phyloP scores from a whole-genome alignment of 2,888 invertebrate species.

The Nipponacmea schrenckii region DNA sequence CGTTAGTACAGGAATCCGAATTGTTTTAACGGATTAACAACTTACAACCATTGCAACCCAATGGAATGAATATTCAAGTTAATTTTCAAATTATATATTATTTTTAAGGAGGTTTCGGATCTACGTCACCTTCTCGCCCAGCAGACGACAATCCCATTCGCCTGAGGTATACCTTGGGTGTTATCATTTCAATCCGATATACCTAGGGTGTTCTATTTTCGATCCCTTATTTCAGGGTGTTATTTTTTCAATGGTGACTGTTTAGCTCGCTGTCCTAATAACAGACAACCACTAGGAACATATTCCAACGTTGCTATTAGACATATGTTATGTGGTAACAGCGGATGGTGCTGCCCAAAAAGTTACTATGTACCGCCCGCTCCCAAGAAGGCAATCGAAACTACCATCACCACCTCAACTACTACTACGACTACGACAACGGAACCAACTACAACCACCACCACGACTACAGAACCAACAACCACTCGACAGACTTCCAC shows the following conservation, averaged over 20 bases:
- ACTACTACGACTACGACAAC: neutral
- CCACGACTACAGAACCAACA: neutral
- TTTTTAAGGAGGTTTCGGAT: no score
- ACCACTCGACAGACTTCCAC: no score
- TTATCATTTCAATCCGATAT: no score
- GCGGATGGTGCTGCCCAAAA: neutral
- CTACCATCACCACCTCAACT: neutral
- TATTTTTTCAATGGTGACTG: neutral
- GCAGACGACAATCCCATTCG: no score
- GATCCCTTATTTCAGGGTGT: conserved; percentile 5
- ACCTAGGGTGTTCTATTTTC: no score
- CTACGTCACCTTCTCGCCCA: no score
- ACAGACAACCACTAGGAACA: neutral
- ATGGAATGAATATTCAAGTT: no score
- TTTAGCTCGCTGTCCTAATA: neutral
- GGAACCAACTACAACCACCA: neutral
- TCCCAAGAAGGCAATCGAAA: neutral
- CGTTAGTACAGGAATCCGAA: no score
- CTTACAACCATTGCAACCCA: no score
- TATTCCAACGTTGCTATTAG: neutral
- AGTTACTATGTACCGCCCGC: neutral
- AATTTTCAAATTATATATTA: no score
- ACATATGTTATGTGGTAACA: neutral
- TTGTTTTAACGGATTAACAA: no score
- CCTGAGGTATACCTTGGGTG: no score